Evolutionary conservation across 1,140 invertebrate species (phyloP), one percentile per base, ranked within the genome.

Genomic region (Belonocnema kinseyi): DNA sequence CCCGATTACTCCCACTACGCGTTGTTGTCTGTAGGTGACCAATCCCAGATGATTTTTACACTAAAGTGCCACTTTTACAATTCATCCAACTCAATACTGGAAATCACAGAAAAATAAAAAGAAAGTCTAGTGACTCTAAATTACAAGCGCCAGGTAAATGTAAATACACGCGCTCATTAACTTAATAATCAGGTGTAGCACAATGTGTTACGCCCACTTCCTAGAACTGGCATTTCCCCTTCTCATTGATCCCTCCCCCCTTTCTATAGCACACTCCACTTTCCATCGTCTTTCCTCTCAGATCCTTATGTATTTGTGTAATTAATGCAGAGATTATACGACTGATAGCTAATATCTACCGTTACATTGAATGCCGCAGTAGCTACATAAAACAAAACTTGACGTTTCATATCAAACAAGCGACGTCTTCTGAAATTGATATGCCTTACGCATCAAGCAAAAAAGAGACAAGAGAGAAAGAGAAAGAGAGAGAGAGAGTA

Each of bases 301-400:
- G 16, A 33, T 19, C 17, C 61, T 14, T 51, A 51, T 13, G 61
- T 83, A 81, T 83, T 82, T 83, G 79, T 82, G 82, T 81, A 85
- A 83, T 85, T 81, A 83, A 85, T 83, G 82, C 80, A 82, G 54
- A 80, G 80, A 85, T 85, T 85, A 81, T 85, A 80, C 75, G 77
- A 73, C 75, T 74, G 79, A 79, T 78, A 78, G 79, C 82, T 84
- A 84, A 82, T 85, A 81, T 84, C 81, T 82, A 85, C 84, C 84
- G 84, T 85, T 85, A 85, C 17, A 78, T 54, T 79, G 50, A 61
- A 56, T 54, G 72, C 74, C 17, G 21, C 19, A 50, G 13, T 21
- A 26, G 61, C 40, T 53, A 50, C 40, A 40, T 72, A 61, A 72
- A 80, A 79, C 76, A 73, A 73, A 75, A 78, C 50, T 76, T 81